A percentile compares a stretch with the other conserved stretches of the same genome.
Evolutionary conservation across 2,113 vertebrate species (phyloP).

Genomic region (Candoia aspera): DNA sequence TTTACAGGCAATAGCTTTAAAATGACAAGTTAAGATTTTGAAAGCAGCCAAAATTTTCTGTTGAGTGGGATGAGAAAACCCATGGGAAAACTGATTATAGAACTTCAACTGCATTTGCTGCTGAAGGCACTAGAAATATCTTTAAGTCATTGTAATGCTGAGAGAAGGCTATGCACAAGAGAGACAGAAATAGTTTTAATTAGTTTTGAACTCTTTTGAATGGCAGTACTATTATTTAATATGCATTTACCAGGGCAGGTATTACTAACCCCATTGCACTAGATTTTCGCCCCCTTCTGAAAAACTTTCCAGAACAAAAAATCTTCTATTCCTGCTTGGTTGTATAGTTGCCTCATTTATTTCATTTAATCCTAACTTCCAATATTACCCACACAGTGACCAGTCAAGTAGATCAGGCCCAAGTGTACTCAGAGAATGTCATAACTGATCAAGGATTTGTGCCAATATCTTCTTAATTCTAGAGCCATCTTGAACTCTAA

Average conservation of each 20-base stretch:
- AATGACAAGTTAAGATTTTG: constrained; percentile 28
- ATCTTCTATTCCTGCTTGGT: background rate
- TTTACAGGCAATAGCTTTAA: background rate
- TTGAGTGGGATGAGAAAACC: constrained; percentile 1
- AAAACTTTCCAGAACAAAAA: background rate
- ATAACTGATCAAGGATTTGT: background rate
- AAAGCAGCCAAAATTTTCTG: constrained; percentile 15
- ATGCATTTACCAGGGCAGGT: background rate
- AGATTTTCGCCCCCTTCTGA: background rate
- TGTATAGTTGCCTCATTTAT: background rate
- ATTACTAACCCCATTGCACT: background rate
- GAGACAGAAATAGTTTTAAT: constrained; percentile 13
- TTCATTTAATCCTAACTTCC: background rate
- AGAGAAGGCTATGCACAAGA: background rate
- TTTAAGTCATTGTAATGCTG: background rate
- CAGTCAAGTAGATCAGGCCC: too few species aligned
- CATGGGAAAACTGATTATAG: background rate
- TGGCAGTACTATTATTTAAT: constrained; percentile 9
- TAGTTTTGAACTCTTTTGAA: background rate
- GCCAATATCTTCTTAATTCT: background rate
- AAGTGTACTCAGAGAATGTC: background rate
- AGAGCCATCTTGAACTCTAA: background rate
- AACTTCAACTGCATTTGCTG: constrained; percentile 26
- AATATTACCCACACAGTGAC: background rate
- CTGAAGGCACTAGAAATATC: background rate